Base-by-base conservation (phyloP, 2,888 invertebrate species). In the Drosophila cracens region DNA sequence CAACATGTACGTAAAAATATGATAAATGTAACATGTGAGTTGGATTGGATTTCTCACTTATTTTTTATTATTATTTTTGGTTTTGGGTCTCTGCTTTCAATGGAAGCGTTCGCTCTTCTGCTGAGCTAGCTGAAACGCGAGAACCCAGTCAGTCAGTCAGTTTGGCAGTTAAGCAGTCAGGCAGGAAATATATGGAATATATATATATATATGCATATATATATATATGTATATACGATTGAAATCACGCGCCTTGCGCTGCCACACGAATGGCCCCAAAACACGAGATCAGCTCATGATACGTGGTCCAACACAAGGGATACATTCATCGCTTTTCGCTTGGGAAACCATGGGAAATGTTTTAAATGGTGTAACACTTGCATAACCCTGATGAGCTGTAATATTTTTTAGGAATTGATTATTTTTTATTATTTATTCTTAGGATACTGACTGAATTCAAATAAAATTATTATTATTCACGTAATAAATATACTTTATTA, bases 101-200 rank as follows among this genome's bases (percentile, higher is more conserved):
- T 84, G 83, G 82, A 73, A 81, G 49, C 70, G 65, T 60, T 77
- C 68, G 63, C 62, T 49, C 43, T 74, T 70, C 69, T 63, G 81
- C 82, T 84, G 79, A 79, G 82, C 71, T 73, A 49, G 33, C 21
- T 81, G 79, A 76, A 84, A 84, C 70, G 69, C 69, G 72, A 78
- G 38, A 13, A 29, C 34, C 69, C 59, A 40, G 57, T 40, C 16
- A 56, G 27, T 16, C n/a, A 40, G 43, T 46, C 21, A 46, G 21
- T 21, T 13, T 7, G 21, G 1, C 43, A 46, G 21, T 46, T 46
- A 4, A 16, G 46, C 46, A 25, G 46, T 46, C 25, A 25, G 46
- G 46, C 67, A 67, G 72, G 60, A 64, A 74, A 79, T 70, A 67
- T 16, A 7, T 21, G 21, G 25, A 16, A 46, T 25, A 46, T 46